A percentile compares a stretch with the other conserved stretches of the same genome.
phyloP scores from a whole-genome alignment of 2,113 vertebrate genomes.

The Tupaia tana region DNA sequence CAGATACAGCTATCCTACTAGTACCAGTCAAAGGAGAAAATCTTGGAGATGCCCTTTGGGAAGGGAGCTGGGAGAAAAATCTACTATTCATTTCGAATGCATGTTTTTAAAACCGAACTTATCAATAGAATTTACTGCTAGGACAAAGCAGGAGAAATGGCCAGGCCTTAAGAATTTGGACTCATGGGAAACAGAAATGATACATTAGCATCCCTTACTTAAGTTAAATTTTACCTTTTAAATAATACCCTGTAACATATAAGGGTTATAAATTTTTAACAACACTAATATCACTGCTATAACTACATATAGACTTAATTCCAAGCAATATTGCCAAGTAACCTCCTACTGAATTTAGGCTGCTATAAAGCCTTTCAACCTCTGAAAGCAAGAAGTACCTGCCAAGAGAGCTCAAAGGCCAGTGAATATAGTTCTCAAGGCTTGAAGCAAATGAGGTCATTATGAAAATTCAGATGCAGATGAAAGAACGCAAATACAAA shows the following conservation, averaged over 20 bases:
- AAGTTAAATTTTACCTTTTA: slow-evolving; percentile 53
- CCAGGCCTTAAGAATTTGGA: slow-evolving; percentile 33
- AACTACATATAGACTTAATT: slow-evolving; percentile 23
- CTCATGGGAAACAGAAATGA: slow-evolving; percentile 42
- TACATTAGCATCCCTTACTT: background rate
- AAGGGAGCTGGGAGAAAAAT: background rate
- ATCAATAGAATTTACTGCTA: background rate
- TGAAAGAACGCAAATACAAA: slow-evolving; percentile 68
- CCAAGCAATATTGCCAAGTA: slow-evolving; percentile 21
- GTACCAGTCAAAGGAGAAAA: background rate
- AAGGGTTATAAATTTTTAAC: slow-evolving; percentile 32
- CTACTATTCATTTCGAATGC: background rate
- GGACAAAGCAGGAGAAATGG: background rate
- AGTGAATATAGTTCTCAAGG: slow-evolving; percentile 48
- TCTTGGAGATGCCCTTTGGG: background rate
- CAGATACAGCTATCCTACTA: background rate
- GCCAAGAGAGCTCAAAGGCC: slow-evolving; percentile 80
- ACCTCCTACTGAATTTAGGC: background rate
- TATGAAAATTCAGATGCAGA: slow-evolving; percentile 73
- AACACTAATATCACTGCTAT: background rate
- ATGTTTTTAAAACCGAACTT: background rate
- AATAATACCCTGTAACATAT: slow-evolving; percentile 31
- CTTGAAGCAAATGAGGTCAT: slow-evolving; percentile 68
- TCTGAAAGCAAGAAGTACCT: slow-evolving; percentile 66
- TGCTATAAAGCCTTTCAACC: background rate